Evolutionary conservation across 2,888 invertebrate species (phyloP), one percentile per base, ranked within the genome.

Genomic region (Beris chalybata): DNA sequence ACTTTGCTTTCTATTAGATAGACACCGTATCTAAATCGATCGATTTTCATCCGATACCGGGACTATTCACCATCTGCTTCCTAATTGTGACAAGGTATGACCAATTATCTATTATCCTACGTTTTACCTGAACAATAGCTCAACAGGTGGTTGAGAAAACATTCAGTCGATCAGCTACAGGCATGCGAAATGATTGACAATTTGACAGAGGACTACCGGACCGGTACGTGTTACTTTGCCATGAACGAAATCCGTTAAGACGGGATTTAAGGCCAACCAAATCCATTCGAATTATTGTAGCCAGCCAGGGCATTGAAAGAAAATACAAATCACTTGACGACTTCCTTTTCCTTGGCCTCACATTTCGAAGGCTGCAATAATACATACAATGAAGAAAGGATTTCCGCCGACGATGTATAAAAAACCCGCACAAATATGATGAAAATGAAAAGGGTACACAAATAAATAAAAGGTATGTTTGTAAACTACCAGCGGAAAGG

Each of bases 121-220:
- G 12, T 45, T 13, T n/a, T n/a, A 48, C 31, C 32, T 4, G n/a
- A 44, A 59, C 38, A 32, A 59, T n/a, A 58, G 29, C 43, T 53
- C 63, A 4, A 53, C 63, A 63, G 63, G 63, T 63, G 63, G 38
- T 50, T 48, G 59, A 50, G 59, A 59, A 59, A 59, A 59, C 59
- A 59, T 59, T 50, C 50, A 59, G 50, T 59, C 59, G 59, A 59
- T 59, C 59, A 48, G 12, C 31, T 13, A 12, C 50, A 32, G 13
- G 31, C 12, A 4, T 13, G 13, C 12, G 11, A 12, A 53, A 22
- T 53, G 63, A 63, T 54, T 64, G 64, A 64, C 64, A 64, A 45
- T 45, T 55, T 44, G 54, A 55, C 54, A 64, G 15, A 38, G 55
- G 31, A 54, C 53, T 64, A 55, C 54, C 47, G 31, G 64, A 59